Base-by-base conservation (phyloP, 2,797 vertebrate genomes). In the Eospalax fontanierii region DNA sequence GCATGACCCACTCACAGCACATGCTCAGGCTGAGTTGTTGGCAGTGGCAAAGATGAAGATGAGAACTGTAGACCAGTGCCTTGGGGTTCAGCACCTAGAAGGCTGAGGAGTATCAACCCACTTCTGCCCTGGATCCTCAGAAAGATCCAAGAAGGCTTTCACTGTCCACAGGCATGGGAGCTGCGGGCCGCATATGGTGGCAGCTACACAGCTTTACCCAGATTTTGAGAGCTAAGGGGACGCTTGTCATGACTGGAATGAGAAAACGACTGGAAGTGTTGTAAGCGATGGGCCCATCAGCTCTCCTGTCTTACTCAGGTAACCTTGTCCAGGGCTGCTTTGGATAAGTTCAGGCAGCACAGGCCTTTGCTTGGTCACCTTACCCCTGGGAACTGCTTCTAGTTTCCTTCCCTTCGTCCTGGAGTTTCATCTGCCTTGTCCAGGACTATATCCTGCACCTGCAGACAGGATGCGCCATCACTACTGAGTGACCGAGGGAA, bases 171-270 rank as follows among this genome's bases (percentile, higher is more conserved):
- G 43, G 76, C 59, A 19, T 54, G 50, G 76, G 38, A 79, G 38
- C 18, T 63, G n/a, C 46, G 7, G 38, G 16, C 19, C 50, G 38
- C 12, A 24, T 22, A 50, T 26, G n/a, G 38, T 28, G 65, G 74
- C 70, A 22, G 50, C 19, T 57, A 9, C 43, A 43, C 15, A 38
- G 9, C 26, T 87, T 66, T 57, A 61, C 70, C n/a, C 68, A 73
- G 73, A 63, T 88, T 94, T 92, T 66, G 54, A 88, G 74, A 46
- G 70, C 54, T 50, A 81, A 70, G 38, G 46, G 88, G n/a, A 65
- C 57, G 54, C 30, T 46, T 6, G 50, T 40, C 61, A 28, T n/a
- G 26, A 2, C 30, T 82, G n/a, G 73, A 76, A 33, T 68, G 33
- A 61, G 46, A 92, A 68, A 33, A 43, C 26, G 22, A 65, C 59